A percentile compares a stretch with the other conserved stretches of the same genome.
Conservation (phyloP, 2,888 invertebrate genomes). For the Campopleginae sp. region DNA sequence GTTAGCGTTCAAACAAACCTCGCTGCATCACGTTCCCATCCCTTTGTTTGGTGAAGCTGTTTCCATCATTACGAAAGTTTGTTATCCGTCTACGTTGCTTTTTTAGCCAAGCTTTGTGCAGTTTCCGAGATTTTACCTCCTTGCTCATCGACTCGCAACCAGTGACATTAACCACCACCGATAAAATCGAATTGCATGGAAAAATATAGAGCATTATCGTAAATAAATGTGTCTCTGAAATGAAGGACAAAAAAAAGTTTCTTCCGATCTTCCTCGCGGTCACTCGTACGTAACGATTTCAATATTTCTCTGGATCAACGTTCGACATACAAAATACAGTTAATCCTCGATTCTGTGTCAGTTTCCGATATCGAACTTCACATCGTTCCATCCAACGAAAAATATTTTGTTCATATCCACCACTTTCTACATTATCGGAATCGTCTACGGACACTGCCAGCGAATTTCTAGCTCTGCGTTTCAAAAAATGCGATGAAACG, state of each 20-base stretch:
- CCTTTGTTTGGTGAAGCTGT: background rate
- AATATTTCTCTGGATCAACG: background rate
- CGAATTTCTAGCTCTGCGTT: too few relatives aligned
- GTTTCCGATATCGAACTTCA: too few relatives aligned
- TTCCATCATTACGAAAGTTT: background rate
- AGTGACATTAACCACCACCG: background rate
- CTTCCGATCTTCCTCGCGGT: background rate
- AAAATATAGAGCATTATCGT: background rate
- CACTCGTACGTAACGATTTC: background rate
- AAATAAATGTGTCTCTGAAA: background rate
- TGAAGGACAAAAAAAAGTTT: background rate
- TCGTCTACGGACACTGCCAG: too few relatives aligned
- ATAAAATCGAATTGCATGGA: background rate
- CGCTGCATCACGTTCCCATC: background rate
- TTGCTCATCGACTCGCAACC: background rate
- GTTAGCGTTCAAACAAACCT: conserved; percentile 25
- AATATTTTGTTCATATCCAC: too few relatives aligned
- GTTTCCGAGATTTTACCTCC: background rate
- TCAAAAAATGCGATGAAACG: too few relatives aligned
- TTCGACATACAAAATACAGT: background rate
- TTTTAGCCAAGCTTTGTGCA: background rate
- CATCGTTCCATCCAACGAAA: too few relatives aligned
- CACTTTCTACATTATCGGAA: too few relatives aligned
- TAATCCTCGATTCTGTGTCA: background rate
- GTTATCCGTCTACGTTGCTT: background rate